phyloP scores from a whole-genome alignment of 2,797 vertebrate genomes.

The Rhinichthys osculus region DNA sequence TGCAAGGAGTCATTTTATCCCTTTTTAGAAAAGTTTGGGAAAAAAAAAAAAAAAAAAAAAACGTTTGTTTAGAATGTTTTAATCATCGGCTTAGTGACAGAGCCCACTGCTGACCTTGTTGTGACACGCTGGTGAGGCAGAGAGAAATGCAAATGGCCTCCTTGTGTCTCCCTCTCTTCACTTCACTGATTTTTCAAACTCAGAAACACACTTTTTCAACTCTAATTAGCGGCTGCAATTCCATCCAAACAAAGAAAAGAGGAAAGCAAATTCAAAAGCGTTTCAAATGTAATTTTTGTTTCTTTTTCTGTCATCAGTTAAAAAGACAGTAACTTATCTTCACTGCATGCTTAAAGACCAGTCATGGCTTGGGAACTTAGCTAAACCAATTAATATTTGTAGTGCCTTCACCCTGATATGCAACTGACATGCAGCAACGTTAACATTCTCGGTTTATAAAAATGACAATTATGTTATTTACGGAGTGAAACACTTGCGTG shows the following conservation, averaged over 20 bases:
- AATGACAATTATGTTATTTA: constrained; percentile 69
- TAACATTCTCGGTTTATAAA: constrained; percentile 75
- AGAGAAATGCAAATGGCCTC: constrained; percentile 63
- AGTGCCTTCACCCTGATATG: constrained; percentile 64
- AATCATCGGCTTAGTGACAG: constrained; percentile 53
- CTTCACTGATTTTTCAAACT: constrained; percentile 63
- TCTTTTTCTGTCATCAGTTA: constrained; percentile 58
- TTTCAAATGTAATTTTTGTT: constrained; percentile 56
- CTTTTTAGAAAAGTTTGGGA: constrained; percentile 43
- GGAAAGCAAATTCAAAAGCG: constrained; percentile 47
- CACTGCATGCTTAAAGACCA: constrained; percentile 55
- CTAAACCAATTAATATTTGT: constrained; percentile 72
- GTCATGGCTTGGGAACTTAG: constrained; percentile 61
- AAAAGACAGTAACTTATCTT: constrained; percentile 53
- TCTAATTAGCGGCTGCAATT: constrained; percentile 65
- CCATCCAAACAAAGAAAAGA: constrained; percentile 59
- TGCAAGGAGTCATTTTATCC: constrained; percentile 24
- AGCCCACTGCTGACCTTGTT: constrained; percentile 61
- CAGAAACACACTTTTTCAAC: constrained; percentile 59
- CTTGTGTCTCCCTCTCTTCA: constrained; percentile 51
- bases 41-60: constrained; percentile 23
- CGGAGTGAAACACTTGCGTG: constrained; percentile 67
- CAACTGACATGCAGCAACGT: constrained; percentile 71
- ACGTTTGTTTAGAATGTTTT: constrained; percentile 55
- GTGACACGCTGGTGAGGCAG: constrained; percentile 57